Evolutionary conservation across 2,113 vertebrate species (phyloP).

Genomic region (Pseudopipra pipra): DNA sequence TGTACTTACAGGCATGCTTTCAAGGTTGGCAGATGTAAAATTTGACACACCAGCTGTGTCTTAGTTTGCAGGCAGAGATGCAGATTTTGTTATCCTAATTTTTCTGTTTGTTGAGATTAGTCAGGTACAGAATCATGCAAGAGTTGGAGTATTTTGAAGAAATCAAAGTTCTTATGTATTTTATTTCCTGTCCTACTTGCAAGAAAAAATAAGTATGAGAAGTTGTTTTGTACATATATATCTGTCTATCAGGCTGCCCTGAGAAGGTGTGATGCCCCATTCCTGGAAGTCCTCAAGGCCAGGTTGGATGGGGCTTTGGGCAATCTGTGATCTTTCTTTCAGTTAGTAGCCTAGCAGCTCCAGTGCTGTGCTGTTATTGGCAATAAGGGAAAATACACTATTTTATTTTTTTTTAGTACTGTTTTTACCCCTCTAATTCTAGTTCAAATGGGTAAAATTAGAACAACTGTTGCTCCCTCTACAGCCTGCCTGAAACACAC

Average conservation of each 20-base stretch:
- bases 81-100: neutral
- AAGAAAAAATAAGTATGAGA: neutral
- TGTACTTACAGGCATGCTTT: neutral
- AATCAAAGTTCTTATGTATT: neutral
- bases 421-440: neutral
- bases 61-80: neutral
- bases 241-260: neutral
- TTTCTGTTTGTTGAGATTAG: neutral
- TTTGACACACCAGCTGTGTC: neutral
- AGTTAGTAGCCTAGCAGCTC: neutral
- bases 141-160: neutral
- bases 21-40: neutral
- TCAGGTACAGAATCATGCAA: neutral
- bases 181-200: neutral
- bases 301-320: neutral
- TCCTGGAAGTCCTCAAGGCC: neutral
- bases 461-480: neutral
- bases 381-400: neutral
- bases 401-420: neutral
- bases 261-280: neutral
- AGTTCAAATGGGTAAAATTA: neutral
- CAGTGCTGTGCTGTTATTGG: neutral
- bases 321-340: neutral
- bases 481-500: neutral
- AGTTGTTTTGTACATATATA: neutral